Evolutionary conservation across 2,888 invertebrate species (phyloP), one percentile per base, ranked within the genome.

Genomic region (Cacoxenus indagator): DNA sequence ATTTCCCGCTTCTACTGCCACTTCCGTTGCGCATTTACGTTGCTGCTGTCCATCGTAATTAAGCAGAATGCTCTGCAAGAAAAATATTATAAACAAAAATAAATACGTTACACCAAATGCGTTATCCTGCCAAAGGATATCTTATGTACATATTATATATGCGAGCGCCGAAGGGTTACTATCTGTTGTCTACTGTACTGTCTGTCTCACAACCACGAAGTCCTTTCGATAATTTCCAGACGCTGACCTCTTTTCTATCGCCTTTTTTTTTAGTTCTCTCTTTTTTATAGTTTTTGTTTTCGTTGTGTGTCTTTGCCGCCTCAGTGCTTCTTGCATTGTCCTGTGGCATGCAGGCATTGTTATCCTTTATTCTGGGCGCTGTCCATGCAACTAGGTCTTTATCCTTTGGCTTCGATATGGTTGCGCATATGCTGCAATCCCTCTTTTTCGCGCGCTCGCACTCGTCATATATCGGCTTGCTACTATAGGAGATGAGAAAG

Each of bases 191-290:
- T n/a, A n/a, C n/a, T n/a, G n/a, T n/a, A n/a, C n/a, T n/a, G n/a
- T n/a, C n/a, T 11, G 37, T 14, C 37, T 37, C 14, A 37, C 8
- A 4, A 14, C 37, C 37, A 37, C 37, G 37, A 37, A 37, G 37
- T 37, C 37, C 37, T 37, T 37, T 57, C 37, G 37, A 37, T 37
- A 8, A 37, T 37, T 37, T 37, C 37, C 57, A 57, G 57, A 17
- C 57, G 29, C 57, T 57, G 57, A 57, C 57, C 57, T 57, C 57
- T 57, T 57, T 57, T 57, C 57, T 27, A 29, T 57, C 57, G 29
- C 29, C 29, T 57, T 27, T 5, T 57, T 27, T 27, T 57, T 29
- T 22, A 11, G 4, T 24, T 17, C 6, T 48, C 14, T 37, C 14
- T 37, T 37, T 37, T 5, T 37, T 4, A 8, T 37, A 11, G 4